phyloP scores from a whole-genome alignment of 1,140 invertebrate species.

The Neoseiulus cucumeris region DNA sequence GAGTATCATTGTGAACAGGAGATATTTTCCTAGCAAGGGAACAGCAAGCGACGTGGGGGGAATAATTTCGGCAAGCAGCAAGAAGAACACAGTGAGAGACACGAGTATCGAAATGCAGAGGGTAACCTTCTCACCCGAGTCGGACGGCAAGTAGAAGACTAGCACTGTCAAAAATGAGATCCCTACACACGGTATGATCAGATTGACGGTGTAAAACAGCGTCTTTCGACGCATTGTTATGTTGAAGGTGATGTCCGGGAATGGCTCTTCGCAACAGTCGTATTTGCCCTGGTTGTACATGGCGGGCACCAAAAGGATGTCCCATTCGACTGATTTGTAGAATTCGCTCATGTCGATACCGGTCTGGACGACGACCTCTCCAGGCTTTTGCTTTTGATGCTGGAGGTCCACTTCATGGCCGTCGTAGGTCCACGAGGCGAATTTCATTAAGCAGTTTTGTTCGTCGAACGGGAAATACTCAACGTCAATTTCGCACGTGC shows the following conservation, averaged over 20 bases:
- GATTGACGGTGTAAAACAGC: constrained; percentile 88
- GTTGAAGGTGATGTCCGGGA: constrained; percentile 89
- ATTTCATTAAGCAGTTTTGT: constrained; percentile 87
- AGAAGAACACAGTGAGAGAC: constrained; percentile 96
- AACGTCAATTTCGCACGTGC: constrained; percentile 90
- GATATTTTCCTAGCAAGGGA: constrained; percentile 88
- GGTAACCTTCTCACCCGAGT: constrained; percentile 94
- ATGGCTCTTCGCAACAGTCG: constrained; percentile 73
- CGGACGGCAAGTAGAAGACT: constrained; percentile 93
- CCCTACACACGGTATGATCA: constrained; percentile 80
- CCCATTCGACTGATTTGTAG: constrained; percentile 93
- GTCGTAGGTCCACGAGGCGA: constrained; percentile 95
- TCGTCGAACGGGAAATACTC: constrained; percentile 89
- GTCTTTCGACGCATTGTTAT: constrained; percentile 87
- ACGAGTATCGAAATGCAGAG: constrained; percentile 95
- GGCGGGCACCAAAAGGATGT: constrained; percentile 74
- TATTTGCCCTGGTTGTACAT: constrained; percentile 86
- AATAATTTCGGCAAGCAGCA: constrained; percentile 93
- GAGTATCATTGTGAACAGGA: constrained; percentile 94
- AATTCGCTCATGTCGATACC: constrained; percentile 83
- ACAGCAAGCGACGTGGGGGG: constrained; percentile 91
- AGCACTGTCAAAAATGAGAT: constrained; percentile 74
- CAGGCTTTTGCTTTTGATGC: constrained; percentile 30
- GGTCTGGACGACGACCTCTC: constrained; percentile 55
- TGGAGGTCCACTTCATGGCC: constrained; percentile 30